Percentiles rank a stretch among this genome's conserved stretches.
These are phyloP conservation scores for Pollenia labialis DNA, from an alignment of 2,888 invertebrate species.

Conservation along the genomic window DNA sequence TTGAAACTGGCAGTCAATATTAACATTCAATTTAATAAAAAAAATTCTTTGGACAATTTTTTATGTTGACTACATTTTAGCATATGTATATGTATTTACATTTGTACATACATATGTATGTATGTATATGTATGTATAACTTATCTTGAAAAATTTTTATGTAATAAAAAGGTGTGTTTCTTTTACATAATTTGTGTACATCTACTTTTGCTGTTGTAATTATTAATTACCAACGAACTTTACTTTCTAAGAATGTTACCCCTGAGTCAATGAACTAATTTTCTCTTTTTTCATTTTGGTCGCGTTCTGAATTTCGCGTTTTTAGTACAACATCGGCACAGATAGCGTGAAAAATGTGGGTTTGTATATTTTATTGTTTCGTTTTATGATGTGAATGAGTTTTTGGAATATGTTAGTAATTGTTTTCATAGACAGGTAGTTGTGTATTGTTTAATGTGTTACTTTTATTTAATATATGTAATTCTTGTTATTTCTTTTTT, in stretches of 20 bases:
- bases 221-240: constrained; percentile 20
- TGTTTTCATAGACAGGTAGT: not conserved
- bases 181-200: not conserved
- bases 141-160: not conserved
- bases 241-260: constrained; percentile 22
- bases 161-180: not conserved
- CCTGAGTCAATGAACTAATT: constrained; percentile 56
- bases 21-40: too few species aligned
- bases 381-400: not conserved
- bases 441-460: constrained; percentile 4
- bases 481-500: constrained; percentile 8
- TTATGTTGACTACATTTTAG: constrained; percentile 4
- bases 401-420: constrained; percentile 31
- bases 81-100: not conserved
- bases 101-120: too few species aligned
- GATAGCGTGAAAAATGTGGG: not conserved
- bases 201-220: not conserved
- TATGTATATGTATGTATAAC: not conserved
- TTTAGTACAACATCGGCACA: constrained; percentile 9
- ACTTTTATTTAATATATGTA: not conserved
- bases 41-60: too few species aligned
- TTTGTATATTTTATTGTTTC: constrained; percentile 11
- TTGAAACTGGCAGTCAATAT: too few species aligned
- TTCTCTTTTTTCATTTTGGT: not conserved
- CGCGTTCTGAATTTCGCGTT: constrained; percentile 38